phyloP scores from a whole-genome alignment of 1,140 invertebrate genomes.

The Lithobius niger region DNA sequence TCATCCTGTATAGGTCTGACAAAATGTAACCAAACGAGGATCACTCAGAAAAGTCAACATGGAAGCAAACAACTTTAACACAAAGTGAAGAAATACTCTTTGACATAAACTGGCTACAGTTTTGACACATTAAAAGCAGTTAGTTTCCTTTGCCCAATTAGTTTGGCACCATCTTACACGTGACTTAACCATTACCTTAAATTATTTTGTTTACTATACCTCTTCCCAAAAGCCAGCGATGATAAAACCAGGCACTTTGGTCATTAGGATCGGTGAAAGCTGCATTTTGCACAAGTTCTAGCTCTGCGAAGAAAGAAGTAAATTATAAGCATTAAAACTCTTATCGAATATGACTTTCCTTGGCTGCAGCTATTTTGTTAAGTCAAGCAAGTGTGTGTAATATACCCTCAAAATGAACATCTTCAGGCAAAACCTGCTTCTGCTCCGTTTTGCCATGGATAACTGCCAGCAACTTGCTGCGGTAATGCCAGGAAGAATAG shows the following conservation, averaged over 20 bases:
- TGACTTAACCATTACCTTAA: not conserved
- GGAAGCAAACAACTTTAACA: not conserved
- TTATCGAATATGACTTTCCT: not conserved
- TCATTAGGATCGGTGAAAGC: constrained; percentile 94
- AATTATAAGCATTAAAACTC: not conserved
- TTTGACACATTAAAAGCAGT: too few species aligned
- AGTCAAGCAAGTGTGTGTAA: not conserved
- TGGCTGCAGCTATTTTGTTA: not conserved
- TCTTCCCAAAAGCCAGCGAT: constrained; percentile 74
- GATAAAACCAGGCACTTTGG: constrained; percentile 96
- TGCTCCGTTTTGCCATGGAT: constrained; percentile 49
- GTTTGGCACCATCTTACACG: too few species aligned
- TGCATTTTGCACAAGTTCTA: constrained; percentile 79
- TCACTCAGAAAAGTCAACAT: not conserved
- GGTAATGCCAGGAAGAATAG: constrained; percentile 97
- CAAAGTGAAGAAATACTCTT: not conserved
- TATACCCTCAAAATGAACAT: constrained; percentile 42
- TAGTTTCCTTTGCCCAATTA: not conserved
- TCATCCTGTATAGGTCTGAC: too few species aligned
- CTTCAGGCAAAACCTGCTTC: constrained; percentile 39
- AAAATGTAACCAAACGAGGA: not conserved
- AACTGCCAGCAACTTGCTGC: constrained; percentile 70
- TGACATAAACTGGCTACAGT: too few species aligned
- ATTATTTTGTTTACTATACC: constrained; percentile 16
- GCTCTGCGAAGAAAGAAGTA: constrained; percentile 39